Conservation (phyloP, 2,888 invertebrate species). For the Chironomus riparius region DNA sequence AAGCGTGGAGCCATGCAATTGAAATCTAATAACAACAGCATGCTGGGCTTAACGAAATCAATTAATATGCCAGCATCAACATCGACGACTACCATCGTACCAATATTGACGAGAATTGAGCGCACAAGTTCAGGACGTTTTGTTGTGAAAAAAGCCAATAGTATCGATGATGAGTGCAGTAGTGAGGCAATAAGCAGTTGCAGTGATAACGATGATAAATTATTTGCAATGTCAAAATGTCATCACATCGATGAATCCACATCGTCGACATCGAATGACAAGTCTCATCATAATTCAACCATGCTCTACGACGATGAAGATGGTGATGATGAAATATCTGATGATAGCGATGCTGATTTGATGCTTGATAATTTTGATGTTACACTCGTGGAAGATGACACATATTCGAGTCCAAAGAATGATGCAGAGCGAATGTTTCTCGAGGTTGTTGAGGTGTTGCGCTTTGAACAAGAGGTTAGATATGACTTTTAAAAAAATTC, state of each 20-base stretch:
- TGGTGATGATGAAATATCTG: slow-evolving; percentile 26
- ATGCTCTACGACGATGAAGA: not conserved
- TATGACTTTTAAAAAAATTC: not conserved
- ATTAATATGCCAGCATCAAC: slow-evolving; percentile 4
- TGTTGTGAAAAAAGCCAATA: slow-evolving; percentile 22
- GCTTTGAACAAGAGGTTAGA: slow-evolving; percentile 43
- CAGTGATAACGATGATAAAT: slow-evolving; percentile 26
- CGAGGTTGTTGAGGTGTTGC: slow-evolving; percentile 42
- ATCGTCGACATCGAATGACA: not conserved
- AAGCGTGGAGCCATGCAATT: slow-evolving; percentile 17
- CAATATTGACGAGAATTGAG: slow-evolving; percentile 6
- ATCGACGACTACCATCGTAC: not conserved
- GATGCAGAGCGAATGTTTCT: slow-evolving; percentile 43
- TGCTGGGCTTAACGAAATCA: slow-evolving; percentile 22
- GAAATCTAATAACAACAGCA: slow-evolving; percentile 12
- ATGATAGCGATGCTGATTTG: slow-evolving; percentile 36
- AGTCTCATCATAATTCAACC: not conserved
- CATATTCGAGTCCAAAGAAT: slow-evolving; percentile 35
- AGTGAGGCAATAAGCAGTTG: slow-evolving; percentile 26
- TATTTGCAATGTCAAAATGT: slow-evolving; percentile 1
- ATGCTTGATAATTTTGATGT: slow-evolving; percentile 38
- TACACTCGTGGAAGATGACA: slow-evolving; percentile 40
- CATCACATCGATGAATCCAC: not conserved
- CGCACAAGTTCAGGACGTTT: slow-evolving; percentile 2
- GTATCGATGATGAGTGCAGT: slow-evolving; percentile 21